These are phyloP conservation scores for Muscicapa striata DNA, from an alignment of 2,797 vertebrate genomes.

Conservation along the genomic window DNA sequence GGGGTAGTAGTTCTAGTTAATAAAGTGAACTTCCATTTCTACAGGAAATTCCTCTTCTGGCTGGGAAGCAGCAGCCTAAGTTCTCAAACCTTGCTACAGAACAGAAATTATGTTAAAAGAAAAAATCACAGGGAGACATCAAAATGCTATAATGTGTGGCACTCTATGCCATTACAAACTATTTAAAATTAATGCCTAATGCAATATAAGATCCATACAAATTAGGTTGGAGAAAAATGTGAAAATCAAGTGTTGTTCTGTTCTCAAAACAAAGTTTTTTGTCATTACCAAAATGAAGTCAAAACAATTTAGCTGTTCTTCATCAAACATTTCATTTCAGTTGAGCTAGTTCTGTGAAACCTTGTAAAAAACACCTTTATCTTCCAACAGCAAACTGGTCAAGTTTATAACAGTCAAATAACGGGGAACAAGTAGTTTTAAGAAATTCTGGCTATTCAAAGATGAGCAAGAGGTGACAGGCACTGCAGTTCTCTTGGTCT, in stretches of 20 bases:
- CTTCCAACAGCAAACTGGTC: not conserved
- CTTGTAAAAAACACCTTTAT: not conserved
- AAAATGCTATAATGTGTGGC: not conserved
- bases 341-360: not conserved
- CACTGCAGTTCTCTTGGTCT: not conserved
- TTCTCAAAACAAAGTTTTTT: constrained; percentile 10
- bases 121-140: not conserved
- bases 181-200: constrained; percentile 38
- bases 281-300: constrained; percentile 30
- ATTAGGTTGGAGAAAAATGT: not conserved
- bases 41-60: not conserved
- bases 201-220: constrained; percentile 14
- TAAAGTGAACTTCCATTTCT: not conserved
- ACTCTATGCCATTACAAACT: not conserved
- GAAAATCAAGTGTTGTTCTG: not conserved
- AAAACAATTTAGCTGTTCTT: constrained; percentile 33
- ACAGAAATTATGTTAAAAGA: not conserved
- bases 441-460: not conserved
- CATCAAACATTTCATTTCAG: not conserved
- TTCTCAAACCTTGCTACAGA: not conserved
- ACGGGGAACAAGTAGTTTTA: not conserved
- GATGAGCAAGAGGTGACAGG: not conserved
- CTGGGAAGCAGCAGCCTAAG: not conserved
- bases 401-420: not conserved
- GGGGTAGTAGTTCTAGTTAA: not conserved